Conservation (phyloP, 2,113 vertebrate genomes). For the Chrysochloris asiatica region DNA sequence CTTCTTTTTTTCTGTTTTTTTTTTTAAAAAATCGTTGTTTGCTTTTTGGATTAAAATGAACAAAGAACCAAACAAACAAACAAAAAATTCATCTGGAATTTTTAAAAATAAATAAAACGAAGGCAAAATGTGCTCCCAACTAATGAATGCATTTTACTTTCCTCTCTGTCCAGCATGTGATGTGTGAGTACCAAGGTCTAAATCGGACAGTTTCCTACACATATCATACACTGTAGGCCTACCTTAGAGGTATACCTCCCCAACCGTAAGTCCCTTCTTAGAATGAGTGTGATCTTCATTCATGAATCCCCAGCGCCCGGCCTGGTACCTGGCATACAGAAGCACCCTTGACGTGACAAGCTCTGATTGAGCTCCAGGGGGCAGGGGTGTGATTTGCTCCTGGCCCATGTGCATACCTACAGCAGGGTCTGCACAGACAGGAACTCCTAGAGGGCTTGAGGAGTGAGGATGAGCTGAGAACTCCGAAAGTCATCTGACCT, state of each 20-base stretch:
- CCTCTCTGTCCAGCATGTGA: neutral
- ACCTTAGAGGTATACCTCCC: accelerated
- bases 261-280: neutral
- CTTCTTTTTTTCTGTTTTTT: too few species aligned
- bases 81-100: too few species aligned
- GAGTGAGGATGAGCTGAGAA: neutral
- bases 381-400: accelerated
- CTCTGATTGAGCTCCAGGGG: neutral
- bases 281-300: neutral
- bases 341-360: accelerated
- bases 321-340: neutral
- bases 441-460: neutral
- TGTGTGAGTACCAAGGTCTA: neutral
- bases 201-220: accelerated
- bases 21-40: too few species aligned
- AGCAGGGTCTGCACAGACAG: neutral
- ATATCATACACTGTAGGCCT: accelerated
- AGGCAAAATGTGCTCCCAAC: neutral
- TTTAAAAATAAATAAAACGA: constrained; percentile 2
- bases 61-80: too few species aligned
- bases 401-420: neutral
- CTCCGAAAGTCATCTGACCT: neutral
- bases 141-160: neutral
- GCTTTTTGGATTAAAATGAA: too few species aligned
- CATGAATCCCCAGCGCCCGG: neutral